A percentile compares a stretch with the other conserved stretches of the same genome.
These are phyloP conservation scores for Raillietiella orientalis DNA, from an alignment of 2,888 invertebrate species.

Conservation along the genomic window DNA sequence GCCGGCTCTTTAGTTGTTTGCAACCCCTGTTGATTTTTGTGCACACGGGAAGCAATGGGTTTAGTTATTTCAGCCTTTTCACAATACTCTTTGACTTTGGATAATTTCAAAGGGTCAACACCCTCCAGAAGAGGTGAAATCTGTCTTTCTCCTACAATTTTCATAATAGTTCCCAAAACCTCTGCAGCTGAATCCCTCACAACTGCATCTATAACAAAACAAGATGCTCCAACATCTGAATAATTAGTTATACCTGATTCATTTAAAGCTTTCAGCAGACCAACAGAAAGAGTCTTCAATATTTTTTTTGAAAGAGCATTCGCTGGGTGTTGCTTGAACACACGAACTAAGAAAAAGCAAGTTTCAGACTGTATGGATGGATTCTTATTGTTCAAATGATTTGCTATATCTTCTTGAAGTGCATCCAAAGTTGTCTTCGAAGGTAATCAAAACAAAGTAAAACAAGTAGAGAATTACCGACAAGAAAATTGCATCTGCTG, in stretches of 20 bases:
- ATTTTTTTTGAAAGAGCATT: slow-evolving; percentile 42
- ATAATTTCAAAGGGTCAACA: slow-evolving; percentile 61
- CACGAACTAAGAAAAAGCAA: slow-evolving; percentile 45
- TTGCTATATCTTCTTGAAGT: slow-evolving; percentile 37
- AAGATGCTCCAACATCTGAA: slow-evolving; percentile 4
- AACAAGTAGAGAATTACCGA: slow-evolving; percentile 27
- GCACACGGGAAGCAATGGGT: slow-evolving; percentile 4
- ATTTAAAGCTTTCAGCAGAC: slow-evolving; percentile 39
- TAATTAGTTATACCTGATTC: slow-evolving; percentile 24
- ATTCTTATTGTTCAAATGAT: slow-evolving; percentile 65
- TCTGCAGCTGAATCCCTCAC: slow-evolving; percentile 77
- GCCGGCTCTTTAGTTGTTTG: too few species aligned
- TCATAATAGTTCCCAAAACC: slow-evolving; percentile 73
- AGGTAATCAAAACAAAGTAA: too few species aligned
- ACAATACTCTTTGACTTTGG: slow-evolving; percentile 67
- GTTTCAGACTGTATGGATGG: slow-evolving; percentile 64
- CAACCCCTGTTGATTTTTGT: too few species aligned
- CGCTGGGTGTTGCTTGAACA: slow-evolving; percentile 46
- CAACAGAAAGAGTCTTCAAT: slow-evolving; percentile 41
- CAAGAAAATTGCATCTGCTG: slow-evolving; percentile 56
- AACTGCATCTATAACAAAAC: slow-evolving; percentile 33
- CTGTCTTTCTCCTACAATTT: slow-evolving; percentile 68
- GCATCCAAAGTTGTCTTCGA: slow-evolving; percentile 12
- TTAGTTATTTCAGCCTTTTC: slow-evolving; percentile 67
- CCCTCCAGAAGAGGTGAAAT: slow-evolving; percentile 56